Conservation (phyloP, 30 jellyfish, hydroid and myxozoan species). For the Hydra vulgaris region DNA sequence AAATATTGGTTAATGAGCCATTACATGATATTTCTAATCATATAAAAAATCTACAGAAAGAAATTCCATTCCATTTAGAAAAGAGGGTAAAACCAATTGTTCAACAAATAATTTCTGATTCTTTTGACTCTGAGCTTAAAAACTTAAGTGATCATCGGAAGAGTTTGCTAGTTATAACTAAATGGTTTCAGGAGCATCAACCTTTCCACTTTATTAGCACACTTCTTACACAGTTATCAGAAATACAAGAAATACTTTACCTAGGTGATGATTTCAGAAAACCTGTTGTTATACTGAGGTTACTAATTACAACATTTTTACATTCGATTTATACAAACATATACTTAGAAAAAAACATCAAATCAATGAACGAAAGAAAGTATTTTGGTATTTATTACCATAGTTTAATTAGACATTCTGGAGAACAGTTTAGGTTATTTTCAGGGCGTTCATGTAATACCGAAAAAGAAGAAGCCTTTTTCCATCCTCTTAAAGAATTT, state of each 20-base stretch:
- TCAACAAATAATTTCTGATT: neutral
- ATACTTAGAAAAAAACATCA: neutral
- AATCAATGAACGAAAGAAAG: conserved; percentile 9
- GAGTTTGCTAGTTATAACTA: neutral
- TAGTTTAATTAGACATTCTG: conserved; percentile 10
- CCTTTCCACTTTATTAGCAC: neutral
- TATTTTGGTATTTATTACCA: neutral
- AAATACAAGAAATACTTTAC: conserved; percentile 6
- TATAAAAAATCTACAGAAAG: conserved; percentile 6
- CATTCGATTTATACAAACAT: neutral
- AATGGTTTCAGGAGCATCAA: neutral
- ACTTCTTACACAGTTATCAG: neutral
- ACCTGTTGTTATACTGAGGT: neutral
- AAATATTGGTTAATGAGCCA: conserved; percentile 12
- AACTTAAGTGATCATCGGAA: conserved; percentile 3
- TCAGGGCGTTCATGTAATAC: conserved; percentile 13
- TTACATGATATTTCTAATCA: conserved; percentile 20
- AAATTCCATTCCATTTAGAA: conserved; percentile 2
- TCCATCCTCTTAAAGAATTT: neutral
- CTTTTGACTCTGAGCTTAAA: neutral
- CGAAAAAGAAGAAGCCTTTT: conserved; percentile 12
- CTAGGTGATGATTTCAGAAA: neutral
- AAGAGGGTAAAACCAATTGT: neutral
- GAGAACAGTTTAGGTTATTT: conserved; percentile 6
- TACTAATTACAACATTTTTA: neutral